Conservation (phyloP, 1,140 invertebrate species). For the Hypothenemus hampei region DNA sequence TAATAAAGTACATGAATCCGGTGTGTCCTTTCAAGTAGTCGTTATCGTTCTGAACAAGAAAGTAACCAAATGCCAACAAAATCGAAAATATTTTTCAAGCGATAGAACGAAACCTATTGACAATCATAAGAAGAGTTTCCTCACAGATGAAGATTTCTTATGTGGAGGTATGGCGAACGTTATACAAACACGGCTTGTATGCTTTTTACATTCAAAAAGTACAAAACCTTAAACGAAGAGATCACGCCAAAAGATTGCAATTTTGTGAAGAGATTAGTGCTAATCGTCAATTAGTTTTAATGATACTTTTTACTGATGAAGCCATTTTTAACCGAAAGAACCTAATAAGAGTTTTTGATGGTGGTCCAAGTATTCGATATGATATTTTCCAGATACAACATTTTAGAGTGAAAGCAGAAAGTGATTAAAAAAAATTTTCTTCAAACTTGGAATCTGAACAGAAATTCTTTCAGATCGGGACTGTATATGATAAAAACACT, state of each 20-base stretch:
- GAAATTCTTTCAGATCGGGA: no score
- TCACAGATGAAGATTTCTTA: slow-evolving; percentile 4
- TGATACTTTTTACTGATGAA: slow-evolving; percentile 5
- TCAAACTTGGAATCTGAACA: no score
- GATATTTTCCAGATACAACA: no score
- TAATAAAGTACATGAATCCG: slow-evolving; percentile 10
- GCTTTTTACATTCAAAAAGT: slow-evolving; percentile 6
- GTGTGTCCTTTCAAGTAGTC: slow-evolving; percentile 1
- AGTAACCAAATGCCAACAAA: slow-evolving; percentile 3
- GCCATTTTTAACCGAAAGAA: slow-evolving; percentile 3
- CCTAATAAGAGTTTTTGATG: no score
- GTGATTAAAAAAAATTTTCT: no score
- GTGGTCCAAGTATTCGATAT: no score
- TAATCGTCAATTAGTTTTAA: slow-evolving; percentile 3
- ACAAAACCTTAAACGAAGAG: background rate
- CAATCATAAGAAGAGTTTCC: background rate
- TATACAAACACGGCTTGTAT: background rate
- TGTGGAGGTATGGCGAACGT: background rate
- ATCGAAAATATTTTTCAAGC: slow-evolving; percentile 3
- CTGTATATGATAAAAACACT: no score
- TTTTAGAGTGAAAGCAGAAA: no score
- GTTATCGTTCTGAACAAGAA: slow-evolving; percentile 1
- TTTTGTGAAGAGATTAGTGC: background rate
- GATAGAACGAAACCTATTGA: background rate
- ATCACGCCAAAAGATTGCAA: slow-evolving; percentile 3